phyloP scores from a whole-genome alignment of 2,888 invertebrate genomes.

The Panopea generosa region DNA sequence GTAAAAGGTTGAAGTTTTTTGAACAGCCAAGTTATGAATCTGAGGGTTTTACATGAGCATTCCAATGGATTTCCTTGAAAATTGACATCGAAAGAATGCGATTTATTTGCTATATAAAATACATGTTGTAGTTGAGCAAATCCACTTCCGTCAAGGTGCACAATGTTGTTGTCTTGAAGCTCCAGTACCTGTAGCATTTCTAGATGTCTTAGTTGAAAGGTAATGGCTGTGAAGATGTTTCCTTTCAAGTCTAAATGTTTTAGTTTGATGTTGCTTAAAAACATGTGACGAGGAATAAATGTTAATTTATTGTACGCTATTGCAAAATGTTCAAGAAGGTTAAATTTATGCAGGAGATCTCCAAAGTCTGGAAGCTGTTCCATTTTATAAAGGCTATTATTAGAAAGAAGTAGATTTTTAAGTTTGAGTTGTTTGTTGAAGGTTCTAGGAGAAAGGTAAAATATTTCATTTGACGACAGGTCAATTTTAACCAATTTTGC shows the following conservation, averaged over 20 bases:
- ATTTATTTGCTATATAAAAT: neutral
- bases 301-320: neutral
- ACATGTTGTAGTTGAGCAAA: too few relatives aligned
- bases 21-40: neutral
- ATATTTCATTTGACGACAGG: too few relatives aligned
- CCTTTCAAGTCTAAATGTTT: neutral
- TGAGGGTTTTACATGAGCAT: neutral
- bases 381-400: neutral
- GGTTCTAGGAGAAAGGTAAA: too few relatives aligned
- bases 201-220: neutral
- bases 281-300: neutral
- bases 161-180: neutral
- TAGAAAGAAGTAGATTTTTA: neutral
- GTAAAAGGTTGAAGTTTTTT: too few relatives aligned
- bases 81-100: too few relatives aligned
- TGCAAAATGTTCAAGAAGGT: neutral
- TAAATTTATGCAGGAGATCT: neutral
- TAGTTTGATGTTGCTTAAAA: neutral
- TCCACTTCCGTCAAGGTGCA: neutral
- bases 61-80: neutral
- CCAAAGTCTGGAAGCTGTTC: neutral
- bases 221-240: neutral
- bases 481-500: too few relatives aligned
- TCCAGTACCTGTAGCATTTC: neutral
- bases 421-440: too few relatives aligned